Evolutionary conservation across 2,113 vertebrate species (phyloP).

Genomic region (Rhagologus leucostigma): DNA sequence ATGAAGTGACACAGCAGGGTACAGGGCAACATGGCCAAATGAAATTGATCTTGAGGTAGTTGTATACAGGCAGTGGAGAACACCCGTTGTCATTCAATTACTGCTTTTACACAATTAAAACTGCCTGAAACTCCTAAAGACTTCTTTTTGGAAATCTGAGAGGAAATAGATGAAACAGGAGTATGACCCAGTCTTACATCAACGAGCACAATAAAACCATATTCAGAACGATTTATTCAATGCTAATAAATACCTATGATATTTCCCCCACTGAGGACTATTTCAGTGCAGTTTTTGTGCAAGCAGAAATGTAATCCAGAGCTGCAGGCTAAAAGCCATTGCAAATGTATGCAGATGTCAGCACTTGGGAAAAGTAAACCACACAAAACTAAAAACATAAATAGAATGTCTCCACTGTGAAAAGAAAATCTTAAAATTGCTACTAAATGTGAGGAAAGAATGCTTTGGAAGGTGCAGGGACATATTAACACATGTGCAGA

Average conservation of each 20-base stretch:
- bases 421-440: not conserved
- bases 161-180: not conserved
- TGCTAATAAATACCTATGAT: not conserved
- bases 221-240: constrained; percentile 19
- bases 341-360: constrained; percentile 17
- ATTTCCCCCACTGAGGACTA: not conserved
- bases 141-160: not conserved
- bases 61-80: not conserved
- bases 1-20: not conserved
- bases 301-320: constrained; percentile 23
- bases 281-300: not conserved
- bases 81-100: not conserved
- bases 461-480: not conserved
- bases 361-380: not conserved
- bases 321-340: not conserved
- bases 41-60: not conserved
- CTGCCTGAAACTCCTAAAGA: not conserved
- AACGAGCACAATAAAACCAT: not conserved
- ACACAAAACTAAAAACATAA: not conserved
- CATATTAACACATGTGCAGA: not conserved
- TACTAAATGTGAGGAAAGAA: not conserved
- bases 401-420: not conserved
- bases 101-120: not conserved
- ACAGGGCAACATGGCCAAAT: not conserved
- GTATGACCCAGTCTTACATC: not conserved